These are phyloP conservation scores for Montipora sp. DNA, from an alignment of 64 coral and sea anemone genomes.

Conservation along the genomic window DNA sequence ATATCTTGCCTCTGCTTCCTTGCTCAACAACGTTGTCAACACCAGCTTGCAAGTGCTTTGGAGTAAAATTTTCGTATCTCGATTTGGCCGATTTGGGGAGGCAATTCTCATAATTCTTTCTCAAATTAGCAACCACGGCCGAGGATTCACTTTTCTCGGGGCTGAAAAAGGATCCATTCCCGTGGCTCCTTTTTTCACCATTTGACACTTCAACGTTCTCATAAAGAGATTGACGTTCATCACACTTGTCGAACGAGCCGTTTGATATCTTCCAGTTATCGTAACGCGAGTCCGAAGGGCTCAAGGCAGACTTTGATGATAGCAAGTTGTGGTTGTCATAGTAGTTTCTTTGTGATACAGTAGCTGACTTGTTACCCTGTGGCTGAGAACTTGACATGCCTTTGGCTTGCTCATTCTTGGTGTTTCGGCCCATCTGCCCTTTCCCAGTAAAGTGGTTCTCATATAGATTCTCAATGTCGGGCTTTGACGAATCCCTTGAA, in stretches of 20 bases:
- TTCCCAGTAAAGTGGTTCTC: constrained; percentile 1
- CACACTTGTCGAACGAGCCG: not conserved
- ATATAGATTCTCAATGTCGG: not conserved
- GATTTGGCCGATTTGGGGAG: not conserved
- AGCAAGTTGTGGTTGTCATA: constrained; percentile 41
- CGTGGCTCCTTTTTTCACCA: not conserved
- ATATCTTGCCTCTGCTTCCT: not conserved
- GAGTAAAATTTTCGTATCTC: not conserved
- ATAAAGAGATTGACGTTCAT: not conserved
- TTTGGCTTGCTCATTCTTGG: not conserved
- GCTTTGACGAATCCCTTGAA: not conserved
- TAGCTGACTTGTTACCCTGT: not conserved
- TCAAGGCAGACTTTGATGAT: not conserved
- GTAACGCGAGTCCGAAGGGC: not conserved
- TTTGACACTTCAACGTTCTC: not conserved
- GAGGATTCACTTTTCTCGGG: not conserved
- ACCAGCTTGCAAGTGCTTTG: not conserved
- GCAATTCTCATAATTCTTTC: not conserved
- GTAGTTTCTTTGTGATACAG: not conserved
- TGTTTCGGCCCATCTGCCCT: not conserved
- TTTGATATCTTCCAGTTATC: constrained; percentile 23
- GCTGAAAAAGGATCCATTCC: not conserved
- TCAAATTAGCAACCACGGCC: not conserved
- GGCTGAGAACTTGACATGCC: not conserved
- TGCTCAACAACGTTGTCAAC: not conserved